Conservation (phyloP, 2,888 invertebrate genomes). For the Stenchaetothrips biformis region DNA sequence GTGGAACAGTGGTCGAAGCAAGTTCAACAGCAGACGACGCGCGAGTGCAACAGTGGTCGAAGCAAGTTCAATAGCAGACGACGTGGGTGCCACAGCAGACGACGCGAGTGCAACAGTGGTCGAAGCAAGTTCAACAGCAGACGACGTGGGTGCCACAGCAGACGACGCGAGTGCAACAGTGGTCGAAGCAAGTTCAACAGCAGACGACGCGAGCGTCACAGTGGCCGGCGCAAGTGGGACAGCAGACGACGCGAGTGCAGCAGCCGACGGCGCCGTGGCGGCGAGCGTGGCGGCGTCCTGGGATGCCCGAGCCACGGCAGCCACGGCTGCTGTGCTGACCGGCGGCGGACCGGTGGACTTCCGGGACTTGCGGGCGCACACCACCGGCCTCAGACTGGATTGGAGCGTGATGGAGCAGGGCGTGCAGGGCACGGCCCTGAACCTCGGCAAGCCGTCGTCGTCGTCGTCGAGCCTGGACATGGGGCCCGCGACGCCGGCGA, state of each 20-base stretch:
- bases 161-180: not conserved
- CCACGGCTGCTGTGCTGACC: too few species aligned
- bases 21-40: not conserved
- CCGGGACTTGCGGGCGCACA: not conserved
- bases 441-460: conserved; percentile 7
- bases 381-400: conserved; percentile 10
- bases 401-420: not conserved
- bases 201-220: not conserved
- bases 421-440: not conserved
- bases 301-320: not conserved
- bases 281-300: not conserved
- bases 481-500: not conserved
- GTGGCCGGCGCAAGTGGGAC: not conserved
- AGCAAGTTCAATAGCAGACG: not conserved
- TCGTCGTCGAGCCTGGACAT: not conserved
- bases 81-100: not conserved
- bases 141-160: not conserved
- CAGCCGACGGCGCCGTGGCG: not conserved
- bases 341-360: not conserved
- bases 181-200: not conserved
- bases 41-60: not conserved
- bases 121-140: not conserved
- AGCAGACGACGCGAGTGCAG: not conserved
- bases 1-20: too few species aligned
- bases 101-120: not conserved